Evolutionary conservation across 1,140 invertebrate genomes (phyloP), one percentile per base, ranked within the genome.

Genomic region (Drepana arcuata): DNA sequence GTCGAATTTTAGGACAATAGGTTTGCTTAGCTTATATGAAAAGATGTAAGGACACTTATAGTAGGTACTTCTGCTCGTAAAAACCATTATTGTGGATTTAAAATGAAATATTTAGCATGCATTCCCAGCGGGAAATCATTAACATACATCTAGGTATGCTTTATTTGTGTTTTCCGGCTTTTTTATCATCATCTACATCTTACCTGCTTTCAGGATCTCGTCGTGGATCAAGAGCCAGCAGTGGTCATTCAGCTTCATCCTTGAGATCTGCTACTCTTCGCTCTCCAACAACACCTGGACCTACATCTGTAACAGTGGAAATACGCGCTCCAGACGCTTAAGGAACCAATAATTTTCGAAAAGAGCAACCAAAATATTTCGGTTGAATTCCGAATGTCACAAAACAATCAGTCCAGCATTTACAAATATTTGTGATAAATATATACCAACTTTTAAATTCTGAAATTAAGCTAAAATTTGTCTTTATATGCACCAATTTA

Each of bases 141-240:
- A n/a, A n/a, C n/a, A n/a, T n/a, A n/a, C n/a, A n/a, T n/a, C n/a
- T n/a, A n/a, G n/a, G n/a, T n/a, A n/a, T n/a, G n/a, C n/a, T n/a
- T n/a, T n/a, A n/a, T n/a, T n/a, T n/a, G n/a, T n/a, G n/a, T n/a
- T n/a, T n/a, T n/a, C n/a, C n/a, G n/a, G n/a, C n/a, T n/a, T n/a
- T n/a, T n/a, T n/a, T n/a, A n/a, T n/a, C n/a, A n/a, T n/a, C n/a
- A n/a, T n/a, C n/a, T n/a, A n/a, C n/a, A n/a, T n/a, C n/a, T n/a
- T n/a, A n/a, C n/a, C 10, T 2, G 18, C 63, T 85, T 86, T 57
- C 69, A 90, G 89, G 88, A 41, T 90, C 88, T 40, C 83, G 88
- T 33, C 84, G 89, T 32, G 89, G 89, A 32, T 90, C 89, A 34
- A 85, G 87, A 54, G 87, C 87, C 3, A 91, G 89, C 66, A 90